A percentile compares a stretch with the other conserved stretches of the same genome.
These are phyloP conservation scores for Margaritifera margaritifera DNA, from an alignment of 2,888 invertebrate genomes.

Conservation along the genomic window DNA sequence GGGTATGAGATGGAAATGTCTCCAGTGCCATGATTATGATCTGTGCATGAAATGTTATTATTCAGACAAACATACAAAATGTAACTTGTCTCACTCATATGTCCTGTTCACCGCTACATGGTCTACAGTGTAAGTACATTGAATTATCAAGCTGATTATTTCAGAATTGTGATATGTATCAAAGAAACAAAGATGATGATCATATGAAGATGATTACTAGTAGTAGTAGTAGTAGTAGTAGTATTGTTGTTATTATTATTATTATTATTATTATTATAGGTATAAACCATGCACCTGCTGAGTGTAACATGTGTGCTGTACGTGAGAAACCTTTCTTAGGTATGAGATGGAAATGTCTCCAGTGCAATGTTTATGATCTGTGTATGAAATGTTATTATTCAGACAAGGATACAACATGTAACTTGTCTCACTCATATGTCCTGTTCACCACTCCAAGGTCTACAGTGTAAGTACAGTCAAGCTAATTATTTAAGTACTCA, in stretches of 20 bases:
- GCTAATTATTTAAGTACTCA: too few species aligned
- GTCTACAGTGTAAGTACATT: conserved; percentile 3
- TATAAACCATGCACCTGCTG: too few species aligned
- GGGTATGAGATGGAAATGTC: conserved; percentile 9
- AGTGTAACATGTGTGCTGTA: too few species aligned
- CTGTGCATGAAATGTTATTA: conserved; percentile 7
- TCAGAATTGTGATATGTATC: neutral
- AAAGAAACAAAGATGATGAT: neutral
- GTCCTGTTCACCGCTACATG: neutral
- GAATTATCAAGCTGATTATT: neutral
- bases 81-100: neutral
- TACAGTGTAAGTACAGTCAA: conserved; percentile 20
- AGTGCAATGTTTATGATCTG: conserved; percentile 15
- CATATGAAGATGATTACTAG: too few species aligned
- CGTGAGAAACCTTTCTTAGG: conserved; percentile 10
- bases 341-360: conserved; percentile 30
- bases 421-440: conserved; percentile 7
- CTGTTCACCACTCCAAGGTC: conserved; percentile 9
- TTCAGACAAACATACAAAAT: neutral
- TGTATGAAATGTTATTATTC: conserved; percentile 25
- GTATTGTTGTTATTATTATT: too few species aligned
- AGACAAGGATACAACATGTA: conserved; percentile 2
- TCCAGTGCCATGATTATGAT: conserved; percentile 3
- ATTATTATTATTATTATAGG: too few species aligned
- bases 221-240: too few species aligned